Evolutionary conservation across 2,113 vertebrate species (phyloP), one percentile per base, ranked within the genome.

Genomic region (Cichladusa arquata): DNA sequence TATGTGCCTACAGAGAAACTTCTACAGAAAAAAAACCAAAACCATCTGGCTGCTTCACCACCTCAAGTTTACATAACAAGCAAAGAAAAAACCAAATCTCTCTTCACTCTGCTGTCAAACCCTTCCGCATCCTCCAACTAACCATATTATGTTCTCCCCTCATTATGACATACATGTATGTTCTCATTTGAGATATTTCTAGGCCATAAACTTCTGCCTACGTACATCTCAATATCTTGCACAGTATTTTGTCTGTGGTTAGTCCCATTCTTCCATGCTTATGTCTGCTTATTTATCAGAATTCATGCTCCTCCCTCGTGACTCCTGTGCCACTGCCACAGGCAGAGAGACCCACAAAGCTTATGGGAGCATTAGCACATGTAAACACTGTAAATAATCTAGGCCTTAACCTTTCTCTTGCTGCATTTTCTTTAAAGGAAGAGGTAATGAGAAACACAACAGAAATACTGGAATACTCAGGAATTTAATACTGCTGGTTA

Each of bases 181-280:
- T 54, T 88, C 44, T 45, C 34, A 78, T 42, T 13, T 50, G 31
- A 71, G 31, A 36, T 20, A 53, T 38, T 81, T 73, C 50, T 48
- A 58, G 33, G 23, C 14, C 31, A 26, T 40, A 31, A 29, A 48
- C 66, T 51, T 69, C 33, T 53, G 14, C 29, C 20, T 40, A 12
- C 9, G 31, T 19, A 14, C 20, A 69, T 61, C 31, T 69, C 72
- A 66, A 31, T 12, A 48, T 8, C 9, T 78, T 73, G 22, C 11
- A 83, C 58, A 26, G 26, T 51, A 44, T 64, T 88, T 84, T 56
- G 36, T 14, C 45, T 61, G 18, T 36, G 18, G 14, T 44, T 74
- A 74, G 25, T 54, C 22, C 42, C 10, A n/a, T 31, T 36, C 16
- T 57, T 80, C 0, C 0, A 70, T 25, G 25, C 6, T 62, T 38